Evolutionary conservation across 2,113 vertebrate genomes (phyloP), one percentile per base, ranked within the genome.

Genomic region (Macheiramphus alcinus): DNA sequence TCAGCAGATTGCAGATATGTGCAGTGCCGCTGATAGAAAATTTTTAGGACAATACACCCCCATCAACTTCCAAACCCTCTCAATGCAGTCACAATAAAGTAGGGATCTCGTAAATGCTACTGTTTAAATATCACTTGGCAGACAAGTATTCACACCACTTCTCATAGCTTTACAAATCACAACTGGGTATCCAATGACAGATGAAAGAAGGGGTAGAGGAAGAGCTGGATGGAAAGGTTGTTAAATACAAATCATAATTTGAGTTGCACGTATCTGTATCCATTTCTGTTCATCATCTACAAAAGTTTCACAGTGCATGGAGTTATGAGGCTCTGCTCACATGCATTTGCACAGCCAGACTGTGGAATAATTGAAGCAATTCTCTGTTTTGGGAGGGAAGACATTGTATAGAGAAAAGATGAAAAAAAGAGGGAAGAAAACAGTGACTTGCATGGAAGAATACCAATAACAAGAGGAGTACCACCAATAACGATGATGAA

Each of bases 391-490:
- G 10, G 13, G 48, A 80, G 22, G 14, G 11, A 29, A 17, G 45
- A 62, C 5, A 7, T 22, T 13, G 5, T 3, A 19, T 18, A 43
- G 15, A 56, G n/a, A 25, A 78, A 55, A 66, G 47, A 80, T 29
- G 25, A 50, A 73, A 56, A 6, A 34, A 75, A 65, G 8, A 65
- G 10, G 25, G 45, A 53, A 47, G 3, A 55, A 73, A 56, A 15
- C 6, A 34, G 8, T 5, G 19, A 56, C 11, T 53, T 66, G 19
- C 3, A 14, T 10, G 25, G 25, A 80, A 34, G 27, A 71, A 10
- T 0, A 40, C 2, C 16, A 1, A 0, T 6, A 58, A 70, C 1
- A 23, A 38, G 7, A 62, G 16, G 70, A 85, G 79, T 2, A 43
- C 0, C 18, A 80, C 29, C 6, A 18, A 2, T 55, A 18, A 2